Base-by-base conservation (phyloP, 2,797 vertebrate species). In the Typhlichthys subterraneus region DNA sequence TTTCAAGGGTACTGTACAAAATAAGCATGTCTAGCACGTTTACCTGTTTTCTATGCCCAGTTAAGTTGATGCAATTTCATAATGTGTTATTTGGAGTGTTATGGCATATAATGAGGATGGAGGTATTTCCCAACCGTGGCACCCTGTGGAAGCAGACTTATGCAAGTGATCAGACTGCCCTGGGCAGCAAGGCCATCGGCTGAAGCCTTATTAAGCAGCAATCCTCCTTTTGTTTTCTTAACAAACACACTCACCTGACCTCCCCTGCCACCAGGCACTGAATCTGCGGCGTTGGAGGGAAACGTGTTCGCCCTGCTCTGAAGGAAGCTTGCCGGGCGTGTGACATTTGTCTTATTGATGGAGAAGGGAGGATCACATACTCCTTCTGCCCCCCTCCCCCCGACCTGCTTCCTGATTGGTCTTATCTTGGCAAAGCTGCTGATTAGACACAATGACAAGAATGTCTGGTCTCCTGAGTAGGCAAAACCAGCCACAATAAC, bases 371-470 rank as follows among this genome's bases (percentile, higher is more conserved):
- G 5, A 38, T 38, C 33, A 8, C 33, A 8, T 38, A 51, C 48
- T 12, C 48, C 50, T 15, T 47, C 66, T 31, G 53, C 58, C 2
- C 55, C 13, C 9, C 38, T 1, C 54, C 12, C 15, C 8, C 42
- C 9, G 3, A 46, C 52, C 8, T 71, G 81, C 80, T 88, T 88
- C 84, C 86, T 88, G 79, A 85, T 71, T 80, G 69, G 53, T 63
- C 76, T 84, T 79, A 80, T 89, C 84, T 85, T 63, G 59, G 70
- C 72, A 76, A 55, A 64, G 59, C 65, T 72, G 49, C 75, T 73
- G 82, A 72, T 84, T 79, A 63, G 57, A 63, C 49, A 70, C 70
- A 47, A 58, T 62, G 61, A 61, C 62, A 31, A 11, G 15, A 57
- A 10, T 47, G 6, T 56, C 45, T 62, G 53, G 61, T 9, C 61